Conservation (phyloP, 1,140 invertebrate genomes). For the Heterodera schachtii region DNA sequence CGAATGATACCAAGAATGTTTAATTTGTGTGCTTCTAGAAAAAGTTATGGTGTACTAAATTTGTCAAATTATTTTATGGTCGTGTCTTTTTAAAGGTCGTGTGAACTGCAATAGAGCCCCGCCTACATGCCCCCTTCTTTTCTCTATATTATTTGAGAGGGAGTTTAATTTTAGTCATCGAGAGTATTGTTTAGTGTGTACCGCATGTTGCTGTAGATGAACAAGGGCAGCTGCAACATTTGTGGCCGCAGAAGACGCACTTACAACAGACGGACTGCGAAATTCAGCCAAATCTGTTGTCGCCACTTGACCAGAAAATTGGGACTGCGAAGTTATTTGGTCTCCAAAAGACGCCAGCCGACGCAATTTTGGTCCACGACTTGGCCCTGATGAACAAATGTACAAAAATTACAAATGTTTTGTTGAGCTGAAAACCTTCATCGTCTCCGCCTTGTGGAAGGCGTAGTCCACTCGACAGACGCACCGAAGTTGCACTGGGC, state of each 20-base stretch:
- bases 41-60: no score
- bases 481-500: constrained; percentile 11
- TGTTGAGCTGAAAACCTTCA: background rate
- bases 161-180: background rate
- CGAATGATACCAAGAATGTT: no score
- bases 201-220: constrained; percentile 22
- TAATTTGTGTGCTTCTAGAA: no score
- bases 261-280: constrained; percentile 6
- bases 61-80: no score
- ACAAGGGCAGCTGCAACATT: constrained; percentile 17
- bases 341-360: constrained; percentile 22
- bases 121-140: no score
- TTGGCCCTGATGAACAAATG: constrained; percentile 8
- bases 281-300: background rate
- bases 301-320: background rate
- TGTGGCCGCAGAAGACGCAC: constrained; percentile 4
- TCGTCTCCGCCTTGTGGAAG: background rate
- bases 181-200: background rate
- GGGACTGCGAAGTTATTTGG: background rate
- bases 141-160: no score
- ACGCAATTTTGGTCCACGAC: constrained; percentile 25
- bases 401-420: background rate
- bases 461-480: constrained; percentile 8
- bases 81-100: no score
- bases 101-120: no score